Percentiles rank a stretch among this genome's conserved stretches.
phyloP scores from a whole-genome alignment of 2,888 invertebrate genomes.

The Trypoxylon attenuatum region DNA sequence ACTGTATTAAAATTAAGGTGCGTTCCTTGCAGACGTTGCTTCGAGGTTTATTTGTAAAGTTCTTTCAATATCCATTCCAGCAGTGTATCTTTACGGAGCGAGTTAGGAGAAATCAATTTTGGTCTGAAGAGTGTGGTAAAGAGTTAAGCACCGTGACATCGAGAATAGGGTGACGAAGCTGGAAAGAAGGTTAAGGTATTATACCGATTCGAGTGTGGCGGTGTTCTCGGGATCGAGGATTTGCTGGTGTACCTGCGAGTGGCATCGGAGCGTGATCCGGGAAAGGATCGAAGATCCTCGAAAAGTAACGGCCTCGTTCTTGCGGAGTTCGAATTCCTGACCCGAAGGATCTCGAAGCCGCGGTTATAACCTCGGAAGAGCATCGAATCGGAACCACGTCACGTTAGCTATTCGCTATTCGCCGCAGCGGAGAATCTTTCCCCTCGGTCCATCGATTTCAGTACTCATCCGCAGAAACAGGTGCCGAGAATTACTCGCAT shows the following conservation, averaged over 20 bases:
- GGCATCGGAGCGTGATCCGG: constrained; percentile 39
- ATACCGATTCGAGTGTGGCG: constrained; percentile 6
- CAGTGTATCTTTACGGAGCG: too few relatives aligned
- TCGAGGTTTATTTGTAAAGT: too few relatives aligned
- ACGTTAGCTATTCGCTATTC: constrained; percentile 50
- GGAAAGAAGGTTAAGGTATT: neutral
- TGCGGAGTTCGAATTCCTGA: constrained; percentile 61
- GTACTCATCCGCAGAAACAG: constrained; percentile 22
- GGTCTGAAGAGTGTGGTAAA: too few relatives aligned
- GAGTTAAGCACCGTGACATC: too few relatives aligned
- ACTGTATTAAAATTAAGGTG: too few relatives aligned
- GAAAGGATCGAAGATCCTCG: constrained; percentile 51
- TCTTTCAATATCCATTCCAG: too few relatives aligned
- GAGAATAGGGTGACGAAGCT: too few relatives aligned
- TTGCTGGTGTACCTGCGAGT: too few relatives aligned
- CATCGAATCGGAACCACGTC: constrained; percentile 62
- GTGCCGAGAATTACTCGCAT: constrained; percentile 9
- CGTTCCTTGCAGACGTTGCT: too few relatives aligned
- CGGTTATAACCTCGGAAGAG: constrained; percentile 57
- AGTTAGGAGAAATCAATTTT: neutral
- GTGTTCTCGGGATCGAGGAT: neutral
- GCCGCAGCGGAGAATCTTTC: constrained; percentile 29
- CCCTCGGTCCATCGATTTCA: constrained; percentile 31
- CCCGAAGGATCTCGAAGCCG: constrained; percentile 56
- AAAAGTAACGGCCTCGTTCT: constrained; percentile 60